phyloP scores from a whole-genome alignment of 2,113 vertebrate genomes.

The Zapornia atra region DNA sequence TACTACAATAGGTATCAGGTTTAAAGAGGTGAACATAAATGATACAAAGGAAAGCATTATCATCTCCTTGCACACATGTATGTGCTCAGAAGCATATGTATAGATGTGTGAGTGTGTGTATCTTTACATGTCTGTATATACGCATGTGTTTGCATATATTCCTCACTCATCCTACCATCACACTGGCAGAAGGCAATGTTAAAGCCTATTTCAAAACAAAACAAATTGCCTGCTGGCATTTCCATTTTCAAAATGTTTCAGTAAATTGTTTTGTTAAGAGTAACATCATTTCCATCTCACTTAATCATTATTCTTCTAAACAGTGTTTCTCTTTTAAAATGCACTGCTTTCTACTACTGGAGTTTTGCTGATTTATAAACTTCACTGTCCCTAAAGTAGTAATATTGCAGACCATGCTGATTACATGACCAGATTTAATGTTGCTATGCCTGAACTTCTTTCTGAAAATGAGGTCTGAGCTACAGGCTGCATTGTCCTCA shows the following conservation, averaged over 20 bases:
- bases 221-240: constrained; percentile 63
- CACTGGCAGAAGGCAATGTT: not conserved
- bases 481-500: not conserved
- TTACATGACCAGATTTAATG: constrained; percentile 9
- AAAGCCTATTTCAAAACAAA: constrained; percentile 58
- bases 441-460: not conserved
- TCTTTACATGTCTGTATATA: not conserved
- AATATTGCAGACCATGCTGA: constrained; percentile 16
- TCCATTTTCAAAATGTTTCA: constrained; percentile 61
- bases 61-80: not conserved
- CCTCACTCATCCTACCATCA: not conserved
- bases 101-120: not conserved
- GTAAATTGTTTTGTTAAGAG: constrained; percentile 67
- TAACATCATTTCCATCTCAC: constrained; percentile 63
- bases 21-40: not conserved
- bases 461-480: constrained; percentile 11
- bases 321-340: constrained; percentile 48
- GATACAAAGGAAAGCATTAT: not conserved
- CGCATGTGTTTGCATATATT: not conserved
- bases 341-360: constrained; percentile 20
- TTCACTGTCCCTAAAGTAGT: not conserved
- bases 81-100: not conserved
- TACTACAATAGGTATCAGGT: not conserved
- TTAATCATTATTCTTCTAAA: constrained; percentile 62
- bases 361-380: constrained; percentile 53